Percentiles rank a stretch among this genome's conserved stretches.
These are phyloP conservation scores for Nannoperca obscura DNA, from an alignment of 2,797 vertebrate species.

Conservation along the genomic window DNA sequence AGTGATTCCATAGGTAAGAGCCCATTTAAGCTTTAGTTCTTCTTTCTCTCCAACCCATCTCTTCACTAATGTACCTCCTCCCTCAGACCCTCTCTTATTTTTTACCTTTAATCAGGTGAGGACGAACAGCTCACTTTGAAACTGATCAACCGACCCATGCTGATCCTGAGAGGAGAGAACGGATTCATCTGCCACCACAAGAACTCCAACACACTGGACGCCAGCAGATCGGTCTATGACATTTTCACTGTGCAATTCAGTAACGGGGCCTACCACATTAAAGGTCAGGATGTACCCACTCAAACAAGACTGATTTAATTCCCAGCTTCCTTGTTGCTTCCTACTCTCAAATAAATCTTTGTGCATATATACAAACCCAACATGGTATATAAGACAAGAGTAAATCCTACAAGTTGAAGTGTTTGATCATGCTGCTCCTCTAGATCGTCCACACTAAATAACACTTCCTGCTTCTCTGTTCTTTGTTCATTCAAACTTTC, in stretches of 20 bases:
- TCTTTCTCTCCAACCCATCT: not conserved
- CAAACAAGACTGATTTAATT: not conserved
- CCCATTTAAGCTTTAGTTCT: not conserved
- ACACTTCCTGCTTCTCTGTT: not conserved
- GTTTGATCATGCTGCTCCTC: too few species aligned
- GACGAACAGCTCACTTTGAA: constrained; percentile 93
- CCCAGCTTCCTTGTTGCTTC: not conserved
- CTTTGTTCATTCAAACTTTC: not conserved
- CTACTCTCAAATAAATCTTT: not conserved
- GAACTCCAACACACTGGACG: constrained; percentile 93
- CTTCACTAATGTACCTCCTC: not conserved
- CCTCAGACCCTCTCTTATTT: not conserved
- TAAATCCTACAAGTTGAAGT: too few species aligned
- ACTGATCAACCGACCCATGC: constrained; percentile 94
- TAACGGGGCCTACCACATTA: constrained; percentile 94
- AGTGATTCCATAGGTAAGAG: constrained; percentile 90
- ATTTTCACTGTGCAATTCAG: constrained; percentile 93
- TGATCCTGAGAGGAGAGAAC: constrained; percentile 94
- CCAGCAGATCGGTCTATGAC: constrained; percentile 94
- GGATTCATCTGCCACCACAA: constrained; percentile 96
- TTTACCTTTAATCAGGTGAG: constrained; percentile 83
- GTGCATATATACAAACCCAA: too few species aligned
- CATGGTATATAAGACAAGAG: too few species aligned
- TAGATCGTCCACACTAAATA: too few species aligned
- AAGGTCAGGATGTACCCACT: constrained; percentile 83